Conservation (phyloP, 2,888 invertebrate species). For the Rugalucina vietnamica region DNA sequence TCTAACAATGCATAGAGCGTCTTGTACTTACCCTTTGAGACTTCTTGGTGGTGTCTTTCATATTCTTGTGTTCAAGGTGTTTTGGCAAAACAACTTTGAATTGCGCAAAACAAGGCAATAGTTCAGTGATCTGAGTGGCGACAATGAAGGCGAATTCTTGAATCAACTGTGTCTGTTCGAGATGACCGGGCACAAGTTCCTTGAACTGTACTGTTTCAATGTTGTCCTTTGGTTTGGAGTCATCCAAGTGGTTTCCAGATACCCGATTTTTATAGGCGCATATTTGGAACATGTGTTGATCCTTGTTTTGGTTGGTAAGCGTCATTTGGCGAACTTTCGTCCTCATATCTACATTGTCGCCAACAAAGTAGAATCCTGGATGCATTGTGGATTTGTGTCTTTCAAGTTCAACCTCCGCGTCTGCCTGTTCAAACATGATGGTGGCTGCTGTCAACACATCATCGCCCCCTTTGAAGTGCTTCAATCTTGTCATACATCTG, state of each 20-base stretch:
- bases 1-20: no score
- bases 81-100: slow-evolving; percentile 20
- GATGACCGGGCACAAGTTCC: slow-evolving; percentile 14
- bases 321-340: slow-evolving; percentile 52
- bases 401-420: slow-evolving; percentile 11
- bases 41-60: slow-evolving; percentile 29
- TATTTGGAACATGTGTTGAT: slow-evolving; percentile 52
- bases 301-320: slow-evolving; percentile 38
- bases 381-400: slow-evolving; percentile 31
- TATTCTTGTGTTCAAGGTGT: slow-evolving; percentile 13
- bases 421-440: no score
- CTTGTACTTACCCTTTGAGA: slow-evolving; percentile 11
- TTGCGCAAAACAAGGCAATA: not conserved
- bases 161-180: not conserved
- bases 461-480: not conserved
- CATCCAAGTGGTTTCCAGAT: slow-evolving; percentile 39
- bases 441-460: no score
- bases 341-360: slow-evolving; percentile 53
- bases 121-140: not conserved
- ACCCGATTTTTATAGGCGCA: slow-evolving; percentile 39
- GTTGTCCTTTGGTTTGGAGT: slow-evolving; percentile 18
- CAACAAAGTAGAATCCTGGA: slow-evolving; percentile 52
- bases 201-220: slow-evolving; percentile 17
- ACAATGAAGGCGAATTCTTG: slow-evolving; percentile 22
- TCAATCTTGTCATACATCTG: not conserved